A percentile compares a stretch with the other conserved stretches of the same genome.
Evolutionary conservation across 2,113 vertebrate genomes (phyloP).

Genomic region (Epinephelus cyanopodus): DNA sequence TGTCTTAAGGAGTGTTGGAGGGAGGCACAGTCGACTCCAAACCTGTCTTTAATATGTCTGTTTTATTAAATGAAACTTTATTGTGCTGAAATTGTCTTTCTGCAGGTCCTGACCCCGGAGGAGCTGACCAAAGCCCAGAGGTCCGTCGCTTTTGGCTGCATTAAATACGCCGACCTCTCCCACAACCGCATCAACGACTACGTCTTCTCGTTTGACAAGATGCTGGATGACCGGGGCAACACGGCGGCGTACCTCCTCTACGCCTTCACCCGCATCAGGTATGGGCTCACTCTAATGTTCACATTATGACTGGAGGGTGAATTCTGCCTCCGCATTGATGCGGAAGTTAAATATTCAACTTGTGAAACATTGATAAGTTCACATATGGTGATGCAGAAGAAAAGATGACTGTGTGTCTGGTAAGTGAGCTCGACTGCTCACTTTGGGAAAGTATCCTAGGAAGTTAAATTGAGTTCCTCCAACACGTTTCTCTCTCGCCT

Average conservation of each 20-base stretch:
- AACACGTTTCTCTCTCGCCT: background rate
- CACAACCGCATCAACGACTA: conserved; percentile 98
- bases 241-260: conserved; percentile 97
- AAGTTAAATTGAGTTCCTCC: conserved; percentile 42
- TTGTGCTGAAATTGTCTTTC: background rate
- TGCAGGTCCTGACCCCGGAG: conserved; percentile 87
- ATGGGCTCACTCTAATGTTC: background rate
- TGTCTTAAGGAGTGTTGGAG: background rate
- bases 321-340: background rate
- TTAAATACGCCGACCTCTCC: conserved; percentile 97
- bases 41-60: background rate
- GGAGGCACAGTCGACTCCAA: no score
- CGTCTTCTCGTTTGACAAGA: conserved; percentile 98
- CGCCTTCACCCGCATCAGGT: conserved; percentile 97
- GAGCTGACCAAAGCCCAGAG: conserved; percentile 92
- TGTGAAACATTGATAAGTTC: background rate
- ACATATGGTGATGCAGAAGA: background rate
- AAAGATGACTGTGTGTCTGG: background rate
- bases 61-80: background rate
- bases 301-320: no score
- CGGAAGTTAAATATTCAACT: no score
- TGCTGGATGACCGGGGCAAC: conserved; percentile 98
- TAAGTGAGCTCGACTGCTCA: background rate
- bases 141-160: conserved; percentile 94
- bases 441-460: conserved; percentile 1